A percentile compares a stretch with the other conserved stretches of the same genome.
These are phyloP conservation scores for Nyctibius grandis DNA, from an alignment of 2,797 vertebrate genomes.

Conservation along the genomic window DNA sequence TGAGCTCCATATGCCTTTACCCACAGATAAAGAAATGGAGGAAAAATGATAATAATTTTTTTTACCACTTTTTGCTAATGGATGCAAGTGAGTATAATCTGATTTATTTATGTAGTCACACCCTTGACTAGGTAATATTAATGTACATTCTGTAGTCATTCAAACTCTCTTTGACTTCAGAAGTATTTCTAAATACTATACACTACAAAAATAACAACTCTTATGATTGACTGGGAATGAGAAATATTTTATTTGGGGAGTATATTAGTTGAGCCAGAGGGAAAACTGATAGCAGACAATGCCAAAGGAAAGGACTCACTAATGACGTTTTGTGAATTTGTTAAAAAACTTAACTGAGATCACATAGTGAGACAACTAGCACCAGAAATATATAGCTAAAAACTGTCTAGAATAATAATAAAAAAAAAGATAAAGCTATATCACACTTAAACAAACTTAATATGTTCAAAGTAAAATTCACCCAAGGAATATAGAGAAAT, in stretches of 20 bases:
- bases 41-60: not conserved
- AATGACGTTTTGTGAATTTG: not conserved
- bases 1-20: not conserved
- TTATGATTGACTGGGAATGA: not conserved
- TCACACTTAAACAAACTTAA: not conserved
- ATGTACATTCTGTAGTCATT: not conserved
- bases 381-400: not conserved
- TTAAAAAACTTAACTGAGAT: not conserved
- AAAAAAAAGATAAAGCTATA: not conserved
- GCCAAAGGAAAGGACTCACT: not conserved
- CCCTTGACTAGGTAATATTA: not conserved
- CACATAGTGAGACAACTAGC: not conserved
- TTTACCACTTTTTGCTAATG: not conserved
- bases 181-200: not conserved
- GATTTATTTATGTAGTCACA: not conserved
- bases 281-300: not conserved
- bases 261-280: not conserved
- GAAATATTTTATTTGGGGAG: not conserved
- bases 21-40: not conserved
- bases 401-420: not conserved
- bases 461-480: not conserved
- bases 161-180: not conserved
- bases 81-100: not conserved
- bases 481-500: not conserved
- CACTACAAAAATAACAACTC: not conserved